Evolutionary conservation across 2,797 vertebrate species (phyloP).

Genomic region (Falco columbarius): DNA sequence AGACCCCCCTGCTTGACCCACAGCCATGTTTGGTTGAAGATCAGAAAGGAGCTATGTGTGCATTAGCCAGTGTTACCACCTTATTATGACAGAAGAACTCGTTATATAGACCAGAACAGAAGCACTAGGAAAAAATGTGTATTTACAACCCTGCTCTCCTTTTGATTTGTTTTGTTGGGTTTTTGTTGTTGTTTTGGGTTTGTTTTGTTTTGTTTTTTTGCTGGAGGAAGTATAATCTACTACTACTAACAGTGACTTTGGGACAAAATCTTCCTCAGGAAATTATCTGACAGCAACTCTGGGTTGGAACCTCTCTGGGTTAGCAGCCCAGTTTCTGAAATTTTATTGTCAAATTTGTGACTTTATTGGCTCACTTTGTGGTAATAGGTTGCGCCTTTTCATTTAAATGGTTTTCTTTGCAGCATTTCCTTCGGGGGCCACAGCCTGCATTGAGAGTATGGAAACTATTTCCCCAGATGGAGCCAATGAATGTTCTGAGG

Average conservation of each 20-base stretch:
- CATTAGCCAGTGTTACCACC: background rate
- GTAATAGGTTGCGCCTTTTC: background rate
- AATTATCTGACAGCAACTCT: background rate
- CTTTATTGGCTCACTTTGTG: background rate
- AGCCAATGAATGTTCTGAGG: slow-evolving; percentile 51
- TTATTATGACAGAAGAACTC: background rate
- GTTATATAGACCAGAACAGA: fast-evolving
- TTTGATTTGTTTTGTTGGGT: background rate
- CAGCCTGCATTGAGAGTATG: background rate
- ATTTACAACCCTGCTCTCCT: background rate
- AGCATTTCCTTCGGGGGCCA: background rate
- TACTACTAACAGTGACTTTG: background rate
- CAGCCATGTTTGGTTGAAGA: background rate
- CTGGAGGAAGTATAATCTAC: background rate
- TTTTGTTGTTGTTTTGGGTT: background rate
- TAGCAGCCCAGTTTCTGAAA: background rate
- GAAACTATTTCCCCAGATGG: slow-evolving; percentile 56
- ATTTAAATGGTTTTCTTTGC: slow-evolving; percentile 7
- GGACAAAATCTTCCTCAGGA: background rate
- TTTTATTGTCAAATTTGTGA: background rate
- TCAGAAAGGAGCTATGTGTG: background rate
- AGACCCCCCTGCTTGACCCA: background rate
- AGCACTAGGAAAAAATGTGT: background rate
- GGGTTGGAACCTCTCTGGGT: background rate
- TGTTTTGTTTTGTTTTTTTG: background rate